These are phyloP conservation scores for Dendroctonus ponderosae DNA, from an alignment of 1,140 invertebrate species.

Conservation along the genomic window DNA sequence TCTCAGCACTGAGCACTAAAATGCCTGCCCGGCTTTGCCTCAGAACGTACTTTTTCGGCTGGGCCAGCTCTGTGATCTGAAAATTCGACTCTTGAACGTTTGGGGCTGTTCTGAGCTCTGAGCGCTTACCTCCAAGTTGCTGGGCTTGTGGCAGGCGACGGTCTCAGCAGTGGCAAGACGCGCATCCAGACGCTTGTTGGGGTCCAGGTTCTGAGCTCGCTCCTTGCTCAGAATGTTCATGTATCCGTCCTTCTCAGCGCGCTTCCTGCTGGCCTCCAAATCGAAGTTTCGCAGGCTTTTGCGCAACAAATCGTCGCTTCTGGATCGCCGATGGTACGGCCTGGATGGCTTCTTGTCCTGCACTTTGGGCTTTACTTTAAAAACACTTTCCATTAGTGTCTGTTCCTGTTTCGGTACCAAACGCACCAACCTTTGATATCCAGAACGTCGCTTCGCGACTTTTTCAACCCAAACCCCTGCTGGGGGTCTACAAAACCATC, in stretches of 20 bases:
- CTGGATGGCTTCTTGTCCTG: not conserved
- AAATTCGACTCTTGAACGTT: not conserved
- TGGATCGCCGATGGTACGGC: conserved; percentile 19
- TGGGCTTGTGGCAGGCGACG: conserved; percentile 25
- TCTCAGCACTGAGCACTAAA: conserved; percentile 53
- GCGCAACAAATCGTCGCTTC: conserved; percentile 39
- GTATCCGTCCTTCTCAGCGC: conserved; percentile 41
- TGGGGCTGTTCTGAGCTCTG: not conserved
- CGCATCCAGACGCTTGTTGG: conserved; percentile 4
- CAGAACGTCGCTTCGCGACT: conserved; percentile 36
- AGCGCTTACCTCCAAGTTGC: conserved; percentile 31
- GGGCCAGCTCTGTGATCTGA: conserved; percentile 14
- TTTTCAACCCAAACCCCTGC: conserved; percentile 19
- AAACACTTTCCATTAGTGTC: not conserved
- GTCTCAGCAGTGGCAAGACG: conserved; percentile 30
- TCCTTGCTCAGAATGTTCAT: conserved; percentile 34
- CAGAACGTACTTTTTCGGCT: conserved; percentile 48
- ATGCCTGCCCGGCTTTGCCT: conserved; percentile 55
- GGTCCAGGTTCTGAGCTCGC: not conserved
- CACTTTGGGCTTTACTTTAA: conserved; percentile 17
- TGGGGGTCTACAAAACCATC: too few relatives aligned
- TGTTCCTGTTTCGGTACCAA: not conserved
- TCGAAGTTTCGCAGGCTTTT: conserved; percentile 34
- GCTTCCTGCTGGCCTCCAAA: conserved; percentile 39
- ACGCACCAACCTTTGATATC: conserved; percentile 26